Evolutionary conservation across 2,888 invertebrate genomes (phyloP).

Genomic region (Macrosoma leucophasiata): DNA sequence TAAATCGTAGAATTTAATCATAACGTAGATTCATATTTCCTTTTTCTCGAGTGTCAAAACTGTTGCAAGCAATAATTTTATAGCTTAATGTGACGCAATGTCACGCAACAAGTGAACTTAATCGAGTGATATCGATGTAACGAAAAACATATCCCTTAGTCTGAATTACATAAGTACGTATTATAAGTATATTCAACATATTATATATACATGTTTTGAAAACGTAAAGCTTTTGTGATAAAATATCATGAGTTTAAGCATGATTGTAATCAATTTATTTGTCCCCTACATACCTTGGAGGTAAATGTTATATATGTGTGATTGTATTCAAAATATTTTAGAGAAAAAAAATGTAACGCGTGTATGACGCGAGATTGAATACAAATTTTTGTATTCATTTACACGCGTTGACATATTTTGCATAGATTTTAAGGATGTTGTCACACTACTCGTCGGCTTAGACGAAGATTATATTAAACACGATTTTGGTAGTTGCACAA

Average conservation of each 20-base stretch:
- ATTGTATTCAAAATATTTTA: slow-evolving; percentile 3
- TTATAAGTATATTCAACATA: slow-evolving; percentile 29
- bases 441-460: slow-evolving; percentile 11
- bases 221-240: slow-evolving; percentile 35
- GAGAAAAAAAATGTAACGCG: slow-evolving; percentile 37
- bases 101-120: slow-evolving; percentile 19
- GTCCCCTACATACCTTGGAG: not conserved
- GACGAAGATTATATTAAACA: too few relatives aligned
- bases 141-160: slow-evolving; percentile 69
- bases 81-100: slow-evolving; percentile 1
- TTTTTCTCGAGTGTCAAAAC: too few relatives aligned
- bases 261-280: not conserved
- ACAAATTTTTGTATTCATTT: slow-evolving; percentile 46
- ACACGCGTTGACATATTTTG: slow-evolving; percentile 48
- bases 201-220: slow-evolving; percentile 28
- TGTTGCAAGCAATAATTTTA: too few relatives aligned
- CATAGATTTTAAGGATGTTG: slow-evolving; percentile 19
- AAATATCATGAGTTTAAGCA: slow-evolving; percentile 20
- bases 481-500: too few relatives aligned
- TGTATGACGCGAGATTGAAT: slow-evolving; percentile 66
- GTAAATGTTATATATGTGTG: slow-evolving; percentile 1
- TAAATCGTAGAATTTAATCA: too few relatives aligned
- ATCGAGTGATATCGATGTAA: slow-evolving; percentile 60
- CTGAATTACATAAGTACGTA: slow-evolving; percentile 47
- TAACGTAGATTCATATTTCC: too few relatives aligned